Base-by-base conservation (phyloP, 2,888 invertebrate species). In the Marronus borbonicus region DNA sequence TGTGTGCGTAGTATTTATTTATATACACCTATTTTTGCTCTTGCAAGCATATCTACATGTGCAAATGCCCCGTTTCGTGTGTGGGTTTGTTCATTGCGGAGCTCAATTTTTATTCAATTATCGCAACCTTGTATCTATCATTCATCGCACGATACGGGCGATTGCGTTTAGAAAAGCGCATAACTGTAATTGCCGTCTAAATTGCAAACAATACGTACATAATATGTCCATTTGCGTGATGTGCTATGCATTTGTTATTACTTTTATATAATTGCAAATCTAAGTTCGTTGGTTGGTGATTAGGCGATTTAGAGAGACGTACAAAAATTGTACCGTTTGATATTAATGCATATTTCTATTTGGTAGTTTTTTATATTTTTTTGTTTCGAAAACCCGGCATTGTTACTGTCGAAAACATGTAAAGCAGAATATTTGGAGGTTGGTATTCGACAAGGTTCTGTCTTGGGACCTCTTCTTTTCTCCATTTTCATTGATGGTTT, bases 61-160 rank as follows among this genome's bases (percentile, higher is more conserved):
- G 12, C 8, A 44, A 44, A 44, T 44, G 44, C 44, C 44, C 44
- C 8, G 44, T 44, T 44, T 12, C 55, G 20, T 24, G 20, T n/a
- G 52, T 52, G 17, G n/a, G 52, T 17, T 2, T 58, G 20, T 58
- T 58, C 55, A 7, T 17, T 58, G 55, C 20, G 55, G 55, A 62
- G 31, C 62, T 62, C 62, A 62, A 62, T 31, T 28, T 28, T 31
- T 62, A 28, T 28, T 12, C 14, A 62, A 62, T 62, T 62, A 31
- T 7, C 14, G 24, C 62, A 24, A 62, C 62, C 62, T 62, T 62
- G 62, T 31, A 24, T 62, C 62, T 31, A 24, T 62, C 62, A 62
- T 62, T 62, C 62, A 62, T 62, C 7, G 17, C 3, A 58, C 55
- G 55, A 20, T 28, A 31, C 28, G 44, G 31, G 62, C 8, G 36